Conservation (phyloP, 92 coral and sea anemone genomes). For the Zoanthus solanderi region DNA sequence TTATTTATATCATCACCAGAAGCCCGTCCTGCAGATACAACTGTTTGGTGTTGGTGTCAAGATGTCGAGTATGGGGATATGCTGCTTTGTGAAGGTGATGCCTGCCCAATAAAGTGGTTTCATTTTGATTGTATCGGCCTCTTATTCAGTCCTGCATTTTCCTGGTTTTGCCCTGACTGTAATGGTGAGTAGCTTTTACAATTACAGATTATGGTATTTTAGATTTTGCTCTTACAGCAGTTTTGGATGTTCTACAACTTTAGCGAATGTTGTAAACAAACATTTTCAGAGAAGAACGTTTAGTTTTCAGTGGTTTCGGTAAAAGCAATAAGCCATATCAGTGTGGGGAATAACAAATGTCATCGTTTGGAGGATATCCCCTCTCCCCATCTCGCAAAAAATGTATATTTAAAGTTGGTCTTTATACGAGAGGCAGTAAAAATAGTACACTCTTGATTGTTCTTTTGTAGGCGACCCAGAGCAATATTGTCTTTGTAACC, state of each 20-base stretch:
- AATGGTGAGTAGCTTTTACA: slow-evolving; percentile 39
- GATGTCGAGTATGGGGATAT: slow-evolving; percentile 61
- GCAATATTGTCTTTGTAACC: slow-evolving; percentile 61
- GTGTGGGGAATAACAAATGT: slow-evolving; percentile 37
- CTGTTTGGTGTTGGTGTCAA: slow-evolving; percentile 67
- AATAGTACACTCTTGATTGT: slow-evolving; percentile 33
- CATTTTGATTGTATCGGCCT: slow-evolving; percentile 64
- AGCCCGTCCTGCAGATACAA: slow-evolving; percentile 48
- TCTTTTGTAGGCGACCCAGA: slow-evolving; percentile 56
- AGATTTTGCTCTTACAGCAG: slow-evolving; percentile 59
- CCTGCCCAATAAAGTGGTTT: slow-evolving; percentile 68
- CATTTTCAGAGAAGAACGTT: slow-evolving; percentile 57
- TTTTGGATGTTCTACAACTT: slow-evolving; percentile 56
- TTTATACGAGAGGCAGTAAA: slow-evolving; percentile 32
- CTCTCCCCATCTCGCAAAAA: slow-evolving; percentile 25
- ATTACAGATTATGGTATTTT: slow-evolving; percentile 59
- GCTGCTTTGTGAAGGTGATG: slow-evolving; percentile 57
- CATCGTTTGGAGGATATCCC: slow-evolving; percentile 34
- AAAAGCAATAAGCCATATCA: slow-evolving; percentile 50
- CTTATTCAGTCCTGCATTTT: slow-evolving; percentile 58
- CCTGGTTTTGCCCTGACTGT: slow-evolving; percentile 72
- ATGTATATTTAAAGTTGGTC: slow-evolving; percentile 30
- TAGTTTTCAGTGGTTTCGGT: slow-evolving; percentile 55
- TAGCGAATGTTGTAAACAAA: slow-evolving; percentile 58
- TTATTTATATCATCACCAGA: slow-evolving; percentile 38